Conservation (phyloP, 2,113 vertebrate genomes). For the Ctenomys sociabilis region DNA sequence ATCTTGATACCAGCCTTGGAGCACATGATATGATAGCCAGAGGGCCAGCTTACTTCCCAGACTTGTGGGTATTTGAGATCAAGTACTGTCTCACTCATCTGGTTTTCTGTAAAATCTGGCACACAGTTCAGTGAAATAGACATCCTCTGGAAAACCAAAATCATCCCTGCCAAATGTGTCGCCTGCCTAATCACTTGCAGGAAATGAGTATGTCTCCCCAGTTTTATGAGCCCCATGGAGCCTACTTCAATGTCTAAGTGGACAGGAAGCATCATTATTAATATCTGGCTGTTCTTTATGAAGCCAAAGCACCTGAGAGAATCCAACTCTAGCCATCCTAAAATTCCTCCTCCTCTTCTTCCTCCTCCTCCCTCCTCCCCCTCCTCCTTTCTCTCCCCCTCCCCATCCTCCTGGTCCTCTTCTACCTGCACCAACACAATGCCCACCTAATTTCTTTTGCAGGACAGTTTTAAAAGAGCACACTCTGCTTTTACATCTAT, state of each 20-base stretch:
- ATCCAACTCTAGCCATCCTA: background rate
- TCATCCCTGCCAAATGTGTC: background rate
- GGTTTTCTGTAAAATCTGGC: background rate
- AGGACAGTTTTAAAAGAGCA: background rate
- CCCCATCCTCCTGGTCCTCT: background rate
- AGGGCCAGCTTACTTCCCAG: background rate
- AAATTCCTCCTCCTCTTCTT: background rate
- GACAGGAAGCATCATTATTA: background rate
- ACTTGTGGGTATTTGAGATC: background rate
- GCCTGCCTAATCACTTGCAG: background rate
- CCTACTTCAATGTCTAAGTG: background rate
- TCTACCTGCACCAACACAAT: background rate
- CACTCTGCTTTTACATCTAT: background rate
- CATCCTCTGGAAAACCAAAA: background rate
- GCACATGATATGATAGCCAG: background rate
- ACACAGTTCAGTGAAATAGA: background rate
- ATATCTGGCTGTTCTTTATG: background rate
- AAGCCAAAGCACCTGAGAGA: background rate
- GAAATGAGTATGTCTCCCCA: background rate
- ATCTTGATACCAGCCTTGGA: background rate
- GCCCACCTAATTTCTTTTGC: background rate
- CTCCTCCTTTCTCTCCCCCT: background rate
- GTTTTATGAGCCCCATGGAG: background rate
- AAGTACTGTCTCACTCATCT: background rate
- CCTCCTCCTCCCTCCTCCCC: background rate